Evolutionary conservation across 2,888 invertebrate genomes (phyloP).

Genomic region (Cyclophora albipunctata): DNA sequence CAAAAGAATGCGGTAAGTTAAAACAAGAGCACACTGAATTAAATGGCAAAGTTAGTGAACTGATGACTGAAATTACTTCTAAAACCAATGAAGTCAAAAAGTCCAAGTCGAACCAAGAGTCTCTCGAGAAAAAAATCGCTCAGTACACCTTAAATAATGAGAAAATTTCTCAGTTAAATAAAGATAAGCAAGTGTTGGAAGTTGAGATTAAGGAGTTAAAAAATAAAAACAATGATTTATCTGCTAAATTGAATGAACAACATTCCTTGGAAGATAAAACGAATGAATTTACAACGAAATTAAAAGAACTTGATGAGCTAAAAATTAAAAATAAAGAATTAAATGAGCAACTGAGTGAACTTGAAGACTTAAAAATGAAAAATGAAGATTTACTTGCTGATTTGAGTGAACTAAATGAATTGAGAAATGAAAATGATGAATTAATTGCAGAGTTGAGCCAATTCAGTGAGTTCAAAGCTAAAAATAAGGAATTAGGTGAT

Average conservation of each 20-base stretch:
- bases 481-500: too few relatives aligned
- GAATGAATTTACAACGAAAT: constrained; percentile 12
- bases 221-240: not conserved
- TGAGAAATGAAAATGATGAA: too few relatives aligned
- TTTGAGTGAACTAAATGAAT: too few relatives aligned
- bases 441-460: too few relatives aligned
- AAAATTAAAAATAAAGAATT: too few relatives aligned
- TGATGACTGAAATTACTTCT: constrained; percentile 7
- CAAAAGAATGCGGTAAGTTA: constrained; percentile 9
- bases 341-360: too few relatives aligned
- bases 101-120: constrained; percentile 1
- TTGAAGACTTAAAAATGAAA: too few relatives aligned
- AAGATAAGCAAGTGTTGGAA: constrained; percentile 5
- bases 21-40: constrained; percentile 4
- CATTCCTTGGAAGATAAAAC: constrained; percentile 10
- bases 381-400: too few relatives aligned
- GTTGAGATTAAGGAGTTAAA: not conserved
- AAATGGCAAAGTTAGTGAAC: constrained; percentile 7
- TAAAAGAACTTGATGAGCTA: constrained; percentile 13
- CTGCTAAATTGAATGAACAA: not conserved
- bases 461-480: too few relatives aligned
- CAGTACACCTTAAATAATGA: not conserved
- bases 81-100: constrained; percentile 7
- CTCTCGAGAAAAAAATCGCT: constrained; percentile 7
- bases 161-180: constrained; percentile 7